These are phyloP conservation scores for Bombus balteatus DNA, from an alignment of 1,140 invertebrate genomes.

Conservation along the genomic window DNA sequence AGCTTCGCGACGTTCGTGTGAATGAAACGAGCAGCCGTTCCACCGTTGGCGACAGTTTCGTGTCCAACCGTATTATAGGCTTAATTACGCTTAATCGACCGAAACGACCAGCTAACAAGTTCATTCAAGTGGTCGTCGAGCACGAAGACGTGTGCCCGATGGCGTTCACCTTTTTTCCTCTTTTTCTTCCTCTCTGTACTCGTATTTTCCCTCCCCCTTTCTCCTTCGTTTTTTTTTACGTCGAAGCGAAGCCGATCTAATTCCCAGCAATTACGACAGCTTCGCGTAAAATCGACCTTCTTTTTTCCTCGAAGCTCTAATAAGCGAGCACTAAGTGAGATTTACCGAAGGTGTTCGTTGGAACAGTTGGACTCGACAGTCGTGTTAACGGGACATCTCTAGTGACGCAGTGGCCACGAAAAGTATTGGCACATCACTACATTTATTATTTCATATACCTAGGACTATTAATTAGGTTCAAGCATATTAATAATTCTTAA, in stretches of 20 bases:
- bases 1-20: conserved; percentile 21
- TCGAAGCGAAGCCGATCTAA: conserved; percentile 53
- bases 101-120: conserved; percentile 66
- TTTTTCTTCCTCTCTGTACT: not conserved
- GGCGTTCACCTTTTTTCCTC: not conserved
- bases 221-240: conserved; percentile 16
- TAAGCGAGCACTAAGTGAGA: conserved; percentile 52
- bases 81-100: conserved; percentile 68
- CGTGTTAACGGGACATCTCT: not conserved
- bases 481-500: too few species aligned
- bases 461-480: too few species aligned
- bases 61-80: conserved; percentile 49
- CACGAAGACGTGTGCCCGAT: conserved; percentile 29
- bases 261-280: conserved; percentile 58
- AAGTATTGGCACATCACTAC: too few species aligned
- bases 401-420: not conserved
- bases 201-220: not conserved
- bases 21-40: conserved; percentile 27
- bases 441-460: too few species aligned
- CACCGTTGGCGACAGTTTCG: conserved; percentile 31
- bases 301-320: conserved; percentile 27
- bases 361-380: not conserved
- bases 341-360: conserved; percentile 48
- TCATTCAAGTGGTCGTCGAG: conserved; percentile 56
- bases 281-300: not conserved